Conservation (phyloP, 2,888 invertebrate genomes). For the Caenorhabditis japonica region DNA sequence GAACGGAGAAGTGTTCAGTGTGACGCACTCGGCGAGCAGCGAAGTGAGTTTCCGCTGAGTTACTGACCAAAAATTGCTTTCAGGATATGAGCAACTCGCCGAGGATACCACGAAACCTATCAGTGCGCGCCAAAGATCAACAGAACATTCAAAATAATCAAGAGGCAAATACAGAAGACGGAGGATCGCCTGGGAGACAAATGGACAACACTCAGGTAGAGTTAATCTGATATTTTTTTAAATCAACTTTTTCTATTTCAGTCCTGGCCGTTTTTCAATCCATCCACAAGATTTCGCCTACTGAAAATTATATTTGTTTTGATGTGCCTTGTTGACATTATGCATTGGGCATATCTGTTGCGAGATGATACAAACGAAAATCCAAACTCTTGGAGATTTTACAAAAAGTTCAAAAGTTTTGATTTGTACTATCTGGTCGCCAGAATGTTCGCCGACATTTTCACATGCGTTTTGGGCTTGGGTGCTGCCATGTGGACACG, state of each 20-base stretch:
- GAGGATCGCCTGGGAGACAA: slow-evolving; percentile 9
- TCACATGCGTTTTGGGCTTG: slow-evolving; percentile 67
- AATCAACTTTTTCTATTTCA: slow-evolving; percentile 10
- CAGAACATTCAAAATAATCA: slow-evolving; percentile 31
- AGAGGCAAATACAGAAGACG: slow-evolving; percentile 24
- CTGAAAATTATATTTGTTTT: slow-evolving; percentile 59
- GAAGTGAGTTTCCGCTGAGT: slow-evolving; percentile 23
- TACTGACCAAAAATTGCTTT: slow-evolving; percentile 4
- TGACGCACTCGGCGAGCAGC: slow-evolving; percentile 36
- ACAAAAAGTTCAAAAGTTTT: slow-evolving; percentile 60
- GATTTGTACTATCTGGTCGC: slow-evolving; percentile 66
- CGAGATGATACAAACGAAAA: slow-evolving; percentile 61
- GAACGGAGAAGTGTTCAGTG: slow-evolving; percentile 63
- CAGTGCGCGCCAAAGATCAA: slow-evolving; percentile 48
- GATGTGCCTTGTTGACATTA: slow-evolving; percentile 65
- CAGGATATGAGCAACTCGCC: slow-evolving; percentile 57
- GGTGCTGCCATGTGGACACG: slow-evolving; percentile 72
- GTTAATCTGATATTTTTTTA: not conserved
- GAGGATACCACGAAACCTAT: slow-evolving; percentile 47
- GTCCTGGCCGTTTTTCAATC: slow-evolving; percentile 55
- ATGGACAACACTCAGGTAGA: slow-evolving; percentile 47
- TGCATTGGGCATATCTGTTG: slow-evolving; percentile 70
- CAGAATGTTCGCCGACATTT: slow-evolving; percentile 69
- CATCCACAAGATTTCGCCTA: slow-evolving; percentile 43
- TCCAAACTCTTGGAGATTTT: slow-evolving; percentile 67